Base-by-base conservation (phyloP, 1,140 invertebrate species). In the Grapholita molesta region DNA sequence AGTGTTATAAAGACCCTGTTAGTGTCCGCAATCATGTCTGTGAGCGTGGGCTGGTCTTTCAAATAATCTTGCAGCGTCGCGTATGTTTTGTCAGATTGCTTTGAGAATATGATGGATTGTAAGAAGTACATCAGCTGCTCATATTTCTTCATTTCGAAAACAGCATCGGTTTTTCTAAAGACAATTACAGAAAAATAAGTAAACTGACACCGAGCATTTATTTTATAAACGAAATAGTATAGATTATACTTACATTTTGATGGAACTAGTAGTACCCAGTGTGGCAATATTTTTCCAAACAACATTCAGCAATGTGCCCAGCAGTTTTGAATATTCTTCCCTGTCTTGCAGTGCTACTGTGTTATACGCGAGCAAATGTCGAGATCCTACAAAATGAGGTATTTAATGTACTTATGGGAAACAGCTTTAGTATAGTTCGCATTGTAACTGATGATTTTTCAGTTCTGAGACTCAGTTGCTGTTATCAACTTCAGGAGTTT, bases 261-360 rank as follows among this genome's bases (percentile, higher is more conserved):
- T 35, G 0, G 61, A 30, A 8, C 80, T 77, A 11, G 77, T 68
- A 0, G 78, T 67, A 35, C 85, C 80, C 32, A 91, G 71, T 4
- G 84, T 82, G 5, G 79, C 84, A 69, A 88, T 84, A 73, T 92
- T 92, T 69, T 89, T 90, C 88, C 89, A 92, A 6, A 92, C 55
- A 28, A 85, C 77, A 65, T 88, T 84, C 12, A 88, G 74, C 28
- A 92, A 68, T 7, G 70, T 73, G 1, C 68, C 74, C 21, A 92
- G 61, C 69, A 87, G 82, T 25, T 79, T 76, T 0, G 85, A 91
- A 73, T 91, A 86, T n/a, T 83, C 78, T 9, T 74, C 73, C 28
- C 86, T 78, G 30, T 88, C 80, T 35, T 83, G 80, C 28, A 92
- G 69, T 2, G 89, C 72, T 12, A 91, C 77, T 9, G 81, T 82